Evolutionary conservation across 2,797 vertebrate species (phyloP), one percentile per base, ranked within the genome.

Genomic region (Lepilemur ruficaudatus): DNA sequence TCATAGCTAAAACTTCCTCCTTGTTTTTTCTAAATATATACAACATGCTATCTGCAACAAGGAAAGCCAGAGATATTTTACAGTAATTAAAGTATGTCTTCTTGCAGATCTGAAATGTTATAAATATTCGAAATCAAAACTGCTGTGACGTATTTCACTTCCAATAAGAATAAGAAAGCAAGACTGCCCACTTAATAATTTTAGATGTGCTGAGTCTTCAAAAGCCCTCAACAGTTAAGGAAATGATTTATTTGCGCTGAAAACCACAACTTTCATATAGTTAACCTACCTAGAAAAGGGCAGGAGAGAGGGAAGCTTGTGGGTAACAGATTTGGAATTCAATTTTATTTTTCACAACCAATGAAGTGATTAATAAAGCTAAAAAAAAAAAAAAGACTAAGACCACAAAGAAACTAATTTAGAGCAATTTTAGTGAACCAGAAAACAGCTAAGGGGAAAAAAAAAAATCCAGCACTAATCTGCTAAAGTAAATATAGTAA

Each of bases 191-290:
- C 96, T 93, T 96, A 96, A 96, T 95, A 88, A 81, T 96, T 98
- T 98, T 95, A 94, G 97, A 98, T 72, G 70, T 92, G 50, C 95
- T 95, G 92, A 97, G 95, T 97, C 97, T 98, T 98, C 97, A 96
- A 98, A 98, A 95, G 72, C 23, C 79, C 95, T 98, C 97, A 87
- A 97, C 85, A 86, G 96, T 98, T 97, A 97, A 98, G 97, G 95
- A 98, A 98, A 94, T 97, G 43, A 98, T 98, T 98, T 98, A 97
- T 98, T 96, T 98, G 96, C 95, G 96, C 91, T 97, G 95, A 98
- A 98, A 98, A 97, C 97, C 97, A 98, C 57, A 97, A 97, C 97
- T 97, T 96, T 97, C 96, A 97, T 97, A 96, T 92, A 97, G 97
- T 97, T 97, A 98, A 72, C 67, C 61, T 38, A 97, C 96, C 97